Conservation (phyloP, 2,888 invertebrate genomes). For the Gymnocheta viridis region DNA sequence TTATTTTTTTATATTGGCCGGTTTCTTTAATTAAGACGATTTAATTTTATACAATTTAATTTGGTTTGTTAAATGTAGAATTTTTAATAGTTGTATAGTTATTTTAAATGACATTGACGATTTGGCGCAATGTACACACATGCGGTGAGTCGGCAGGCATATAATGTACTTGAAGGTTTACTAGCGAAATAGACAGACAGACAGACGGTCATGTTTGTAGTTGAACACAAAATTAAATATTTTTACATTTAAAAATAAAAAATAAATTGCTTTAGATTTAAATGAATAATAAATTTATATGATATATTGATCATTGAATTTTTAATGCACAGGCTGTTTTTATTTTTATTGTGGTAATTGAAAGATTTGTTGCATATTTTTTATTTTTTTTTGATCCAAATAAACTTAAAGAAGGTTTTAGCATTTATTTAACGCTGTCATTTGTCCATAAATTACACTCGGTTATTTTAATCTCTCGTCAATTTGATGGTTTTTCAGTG, state of each 20-base stretch:
- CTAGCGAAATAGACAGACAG: background rate
- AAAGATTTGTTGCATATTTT: background rate
- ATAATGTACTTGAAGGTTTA: conserved; percentile 42
- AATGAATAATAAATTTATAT: conserved; percentile 1
- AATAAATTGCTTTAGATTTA: conserved; percentile 5
- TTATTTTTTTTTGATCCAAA: background rate
- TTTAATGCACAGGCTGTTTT: background rate
- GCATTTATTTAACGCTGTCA: too few relatives aligned
- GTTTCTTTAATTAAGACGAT: conserved; percentile 35
- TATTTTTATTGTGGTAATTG: background rate
- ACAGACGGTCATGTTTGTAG: conserved; percentile 5
- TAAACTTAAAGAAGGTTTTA: background rate
- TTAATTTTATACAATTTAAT: conserved; percentile 42
- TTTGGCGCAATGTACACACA: conserved; percentile 13
- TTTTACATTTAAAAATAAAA: too few relatives aligned
- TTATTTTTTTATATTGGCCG: conserved; percentile 32
- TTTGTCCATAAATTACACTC: too few relatives aligned
- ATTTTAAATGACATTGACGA: conserved; percentile 54
- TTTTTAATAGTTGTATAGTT: conserved; percentile 23
- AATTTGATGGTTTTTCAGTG: too few relatives aligned
- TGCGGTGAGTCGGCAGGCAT: conserved; percentile 16
- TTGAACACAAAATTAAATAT: conserved; percentile 1
- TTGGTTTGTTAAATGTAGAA: conserved; percentile 8
- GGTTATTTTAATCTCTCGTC: too few relatives aligned
- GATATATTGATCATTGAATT: background rate